Evolutionary conservation across 2,888 invertebrate genomes (phyloP).

Genomic region (Leptopilina myrica): DNA sequence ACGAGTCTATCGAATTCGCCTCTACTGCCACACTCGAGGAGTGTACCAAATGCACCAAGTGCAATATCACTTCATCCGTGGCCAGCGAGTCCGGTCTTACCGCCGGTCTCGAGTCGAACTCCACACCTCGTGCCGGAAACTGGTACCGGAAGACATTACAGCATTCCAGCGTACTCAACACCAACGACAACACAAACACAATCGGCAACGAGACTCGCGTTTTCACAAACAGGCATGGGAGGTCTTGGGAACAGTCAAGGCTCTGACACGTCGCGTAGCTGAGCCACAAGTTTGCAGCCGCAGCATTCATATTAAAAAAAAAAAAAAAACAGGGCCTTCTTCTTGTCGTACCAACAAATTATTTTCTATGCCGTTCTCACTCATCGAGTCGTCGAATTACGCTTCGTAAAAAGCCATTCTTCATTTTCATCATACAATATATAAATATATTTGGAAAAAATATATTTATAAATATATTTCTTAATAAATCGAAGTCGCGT

Average conservation of each 20-base stretch:
- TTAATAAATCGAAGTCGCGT: conserved; percentile 16
- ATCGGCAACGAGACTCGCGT: conserved; percentile 68
- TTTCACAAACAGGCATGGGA: conserved; percentile 71
- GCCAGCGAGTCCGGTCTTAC: conserved; percentile 88
- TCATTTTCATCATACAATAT: not conserved
- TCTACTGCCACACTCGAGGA: conserved; percentile 77
- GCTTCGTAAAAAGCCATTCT: not conserved
- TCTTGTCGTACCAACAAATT: conserved; percentile 29
- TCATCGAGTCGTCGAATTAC: conserved; percentile 33
- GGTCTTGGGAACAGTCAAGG: conserved; percentile 73
- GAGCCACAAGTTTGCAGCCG: conserved; percentile 76
- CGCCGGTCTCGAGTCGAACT: conserved; percentile 84
- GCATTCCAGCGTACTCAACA: conserved; percentile 44
- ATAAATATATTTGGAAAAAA: too few relatives aligned
- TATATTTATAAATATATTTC: too few relatives aligned
- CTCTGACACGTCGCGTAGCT: conserved; percentile 74
- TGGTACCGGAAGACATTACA: conserved; percentile 60
- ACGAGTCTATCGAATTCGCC: conserved; percentile 70
- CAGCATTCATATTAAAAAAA: conserved; percentile 73
- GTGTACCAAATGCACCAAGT: conserved; percentile 79
- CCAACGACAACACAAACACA: conserved; percentile 65
- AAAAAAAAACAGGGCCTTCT: conserved; percentile 48
- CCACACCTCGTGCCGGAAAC: conserved; percentile 86
- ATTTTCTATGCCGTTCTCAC: conserved; percentile 39
- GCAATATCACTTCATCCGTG: conserved; percentile 84